Evolutionary conservation across 92 coral and sea anemone species (phyloP).

Genomic region (Umimayanthus kanabou): DNA sequence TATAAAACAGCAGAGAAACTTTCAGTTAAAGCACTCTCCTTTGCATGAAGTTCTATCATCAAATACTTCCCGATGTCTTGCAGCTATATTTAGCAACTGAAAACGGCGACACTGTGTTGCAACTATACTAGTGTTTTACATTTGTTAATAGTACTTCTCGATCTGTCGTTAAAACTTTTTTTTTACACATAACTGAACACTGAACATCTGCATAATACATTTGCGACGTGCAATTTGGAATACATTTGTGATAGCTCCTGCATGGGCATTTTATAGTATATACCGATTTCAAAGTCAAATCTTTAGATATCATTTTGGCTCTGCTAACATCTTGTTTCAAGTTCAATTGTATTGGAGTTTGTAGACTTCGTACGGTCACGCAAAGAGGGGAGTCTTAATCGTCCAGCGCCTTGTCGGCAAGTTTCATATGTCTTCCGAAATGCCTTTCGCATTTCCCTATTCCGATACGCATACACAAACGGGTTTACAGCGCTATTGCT

Average conservation of each 20-base stretch:
- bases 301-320: too few relatives aligned
- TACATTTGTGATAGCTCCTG: background rate
- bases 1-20: background rate
- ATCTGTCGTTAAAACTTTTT: too few relatives aligned
- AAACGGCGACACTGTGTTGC: too few relatives aligned
- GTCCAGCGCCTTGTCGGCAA: background rate
- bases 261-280: background rate
- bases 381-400: background rate
- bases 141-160: background rate
- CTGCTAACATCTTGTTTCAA: background rate
- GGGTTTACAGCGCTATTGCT: conserved; percentile 18
- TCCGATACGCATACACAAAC: conserved; percentile 9
- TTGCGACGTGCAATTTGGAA: background rate
- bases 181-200: background rate
- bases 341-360: background rate
- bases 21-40: background rate
- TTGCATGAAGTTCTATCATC: background rate
- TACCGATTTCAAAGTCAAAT: background rate
- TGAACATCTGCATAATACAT: background rate
- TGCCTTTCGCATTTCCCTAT: conserved; percentile 12
- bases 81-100: background rate
- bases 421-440: background rate
- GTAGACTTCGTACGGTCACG: background rate
- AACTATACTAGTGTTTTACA: background rate
- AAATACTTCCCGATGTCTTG: background rate